Conservation (phyloP, 2,113 vertebrate genomes). For the Xenotilapia flavipinnis region DNA sequence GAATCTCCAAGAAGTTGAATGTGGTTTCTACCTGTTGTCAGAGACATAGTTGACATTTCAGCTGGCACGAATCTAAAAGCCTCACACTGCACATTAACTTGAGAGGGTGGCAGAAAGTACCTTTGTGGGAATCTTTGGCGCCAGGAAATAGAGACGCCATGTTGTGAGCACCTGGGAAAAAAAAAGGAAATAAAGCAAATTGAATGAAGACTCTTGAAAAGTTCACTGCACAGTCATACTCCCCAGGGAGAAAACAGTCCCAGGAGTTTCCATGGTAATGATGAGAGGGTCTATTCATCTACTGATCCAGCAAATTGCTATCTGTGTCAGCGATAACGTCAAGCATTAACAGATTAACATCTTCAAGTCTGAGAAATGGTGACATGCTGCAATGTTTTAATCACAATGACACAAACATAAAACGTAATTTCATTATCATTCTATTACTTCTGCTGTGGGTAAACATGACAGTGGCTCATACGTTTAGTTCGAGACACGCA, state of each 20-base stretch:
- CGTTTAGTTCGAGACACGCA: background rate
- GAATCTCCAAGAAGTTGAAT: slow-evolving; percentile 74
- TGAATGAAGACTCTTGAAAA: slow-evolving; percentile 6
- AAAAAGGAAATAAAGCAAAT: background rate
- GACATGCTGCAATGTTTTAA: background rate
- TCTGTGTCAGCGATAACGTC: background rate
- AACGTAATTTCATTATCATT: background rate
- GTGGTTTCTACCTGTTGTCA: slow-evolving; percentile 63
- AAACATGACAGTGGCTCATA: background rate
- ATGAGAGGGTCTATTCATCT: slow-evolving; percentile 8
- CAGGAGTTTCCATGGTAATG: slow-evolving; percentile 42
- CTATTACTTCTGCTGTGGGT: background rate
- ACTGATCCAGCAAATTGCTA: slow-evolving; percentile 50
- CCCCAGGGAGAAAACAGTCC: background rate
- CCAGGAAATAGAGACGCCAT: slow-evolving; percentile 80
- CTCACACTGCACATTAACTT: background rate
- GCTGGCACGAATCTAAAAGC: background rate
- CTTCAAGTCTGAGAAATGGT: background rate
- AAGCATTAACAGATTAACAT: slow-evolving; percentile 6
- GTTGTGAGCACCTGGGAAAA: slow-evolving; percentile 64
- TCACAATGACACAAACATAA: background rate
- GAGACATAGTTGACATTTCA: background rate
- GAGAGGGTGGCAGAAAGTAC: slow-evolving; percentile 30
- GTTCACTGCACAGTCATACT: slow-evolving; percentile 16
- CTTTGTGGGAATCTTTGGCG: slow-evolving; percentile 78